Conservation (phyloP, 1,140 invertebrate species). For the Hestina assimilis region DNA sequence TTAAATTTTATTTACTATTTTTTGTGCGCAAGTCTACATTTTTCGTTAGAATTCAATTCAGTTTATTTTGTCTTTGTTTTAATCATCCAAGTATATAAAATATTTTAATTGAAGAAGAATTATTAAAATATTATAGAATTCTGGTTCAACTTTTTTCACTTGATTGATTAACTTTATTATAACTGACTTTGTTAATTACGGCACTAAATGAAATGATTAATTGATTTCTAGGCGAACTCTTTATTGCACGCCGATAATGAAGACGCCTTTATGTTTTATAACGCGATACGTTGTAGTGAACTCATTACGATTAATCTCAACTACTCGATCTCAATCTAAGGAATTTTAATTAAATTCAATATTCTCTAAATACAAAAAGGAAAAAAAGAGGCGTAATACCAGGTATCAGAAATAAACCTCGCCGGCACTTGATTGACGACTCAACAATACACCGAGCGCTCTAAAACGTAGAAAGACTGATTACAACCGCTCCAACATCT, state of each 20-base stretch:
- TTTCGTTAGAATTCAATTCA: too few relatives aligned
- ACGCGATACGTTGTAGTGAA: neutral
- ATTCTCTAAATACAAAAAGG: slow-evolving; percentile 56
- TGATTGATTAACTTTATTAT: too few relatives aligned
- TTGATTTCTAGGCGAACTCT: neutral
- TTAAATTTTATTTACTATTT: too few relatives aligned
- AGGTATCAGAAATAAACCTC: slow-evolving; percentile 46
- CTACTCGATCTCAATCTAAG: slow-evolving; percentile 46
- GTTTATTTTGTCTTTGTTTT: too few relatives aligned
- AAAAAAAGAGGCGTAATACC: slow-evolving; percentile 47
- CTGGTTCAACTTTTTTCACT: too few relatives aligned
- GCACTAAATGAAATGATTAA: too few relatives aligned
- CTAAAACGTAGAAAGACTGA: slow-evolving; percentile 57
- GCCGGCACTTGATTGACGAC: slow-evolving; percentile 63
- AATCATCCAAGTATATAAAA: too few relatives aligned
- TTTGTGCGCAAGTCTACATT: too few relatives aligned
- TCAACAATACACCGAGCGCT: slow-evolving; percentile 46
- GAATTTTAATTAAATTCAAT: slow-evolving; percentile 69
- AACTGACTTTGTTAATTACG: too few relatives aligned
- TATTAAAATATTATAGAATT: too few relatives aligned
- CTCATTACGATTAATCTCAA: slow-evolving; percentile 43
- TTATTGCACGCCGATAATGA: slow-evolving; percentile 3
- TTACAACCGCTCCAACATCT: slow-evolving; percentile 57
- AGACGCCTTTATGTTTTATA: neutral
- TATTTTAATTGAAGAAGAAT: too few relatives aligned